Conservation (phyloP, 2,797 vertebrate species). For the Euphonia xanthogaster region DNA sequence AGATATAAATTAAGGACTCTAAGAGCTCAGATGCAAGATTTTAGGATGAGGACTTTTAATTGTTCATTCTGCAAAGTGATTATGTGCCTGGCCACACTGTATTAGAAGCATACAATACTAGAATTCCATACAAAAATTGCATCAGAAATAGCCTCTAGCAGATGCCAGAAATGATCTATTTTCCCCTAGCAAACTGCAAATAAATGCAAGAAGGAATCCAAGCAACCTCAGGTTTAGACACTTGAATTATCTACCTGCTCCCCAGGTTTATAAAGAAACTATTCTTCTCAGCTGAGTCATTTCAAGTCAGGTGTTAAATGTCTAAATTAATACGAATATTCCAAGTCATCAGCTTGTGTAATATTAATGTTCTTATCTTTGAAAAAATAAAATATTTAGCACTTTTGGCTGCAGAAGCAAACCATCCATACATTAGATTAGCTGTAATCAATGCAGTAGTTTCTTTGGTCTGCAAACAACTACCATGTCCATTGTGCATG, state of each 20-base stretch:
- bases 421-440: neutral
- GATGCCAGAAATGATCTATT: neutral
- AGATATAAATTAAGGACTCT: neutral
- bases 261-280: neutral
- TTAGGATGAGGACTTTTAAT: neutral
- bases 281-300: neutral
- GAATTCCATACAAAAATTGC: neutral
- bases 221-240: neutral
- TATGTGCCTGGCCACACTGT: neutral
- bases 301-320: neutral
- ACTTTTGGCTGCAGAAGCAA: neutral
- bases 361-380: neutral
- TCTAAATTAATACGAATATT: neutral
- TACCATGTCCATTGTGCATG: neutral
- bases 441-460: neutral
- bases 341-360: neutral
- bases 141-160: neutral
- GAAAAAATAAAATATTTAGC: neutral
- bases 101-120: neutral
- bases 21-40: neutral
- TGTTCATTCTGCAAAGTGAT: neutral
- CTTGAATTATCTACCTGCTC: neutral
- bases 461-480: neutral
- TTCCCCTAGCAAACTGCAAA: neutral
- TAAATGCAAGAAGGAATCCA: neutral